A percentile compares a stretch with the other conserved stretches of the same genome.
phyloP scores from a whole-genome alignment of 2,888 invertebrate genomes.

The Teleogryllus oceanicus region DNA sequence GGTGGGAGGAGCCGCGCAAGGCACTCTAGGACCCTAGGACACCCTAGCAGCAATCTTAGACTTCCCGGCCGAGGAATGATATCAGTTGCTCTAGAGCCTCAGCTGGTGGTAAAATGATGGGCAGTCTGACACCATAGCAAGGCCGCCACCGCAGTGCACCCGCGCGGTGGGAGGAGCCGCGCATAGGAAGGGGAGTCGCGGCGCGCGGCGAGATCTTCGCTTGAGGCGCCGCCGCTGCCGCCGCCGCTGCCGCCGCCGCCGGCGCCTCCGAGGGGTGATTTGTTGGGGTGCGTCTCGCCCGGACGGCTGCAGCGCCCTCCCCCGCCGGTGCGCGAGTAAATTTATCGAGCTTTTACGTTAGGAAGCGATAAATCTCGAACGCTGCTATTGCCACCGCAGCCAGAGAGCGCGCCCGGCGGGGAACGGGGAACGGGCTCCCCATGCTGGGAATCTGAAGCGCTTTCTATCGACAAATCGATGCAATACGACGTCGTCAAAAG shows the following conservation, averaged over 20 bases:
- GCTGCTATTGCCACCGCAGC: background rate
- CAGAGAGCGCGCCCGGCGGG: background rate
- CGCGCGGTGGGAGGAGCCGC: no score
- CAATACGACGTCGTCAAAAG: background rate
- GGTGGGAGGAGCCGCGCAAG: no score
- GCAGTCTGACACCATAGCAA: no score
- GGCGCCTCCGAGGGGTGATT: background rate
- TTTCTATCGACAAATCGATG: background rate
- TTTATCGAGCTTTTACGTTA: conserved; percentile 18
- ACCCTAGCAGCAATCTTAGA: no score
- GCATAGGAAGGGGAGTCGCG: no score
- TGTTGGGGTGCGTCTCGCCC: conserved; percentile 18
- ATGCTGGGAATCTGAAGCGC: background rate
- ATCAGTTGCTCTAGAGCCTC: no score
- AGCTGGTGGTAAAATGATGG: no score
- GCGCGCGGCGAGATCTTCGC: background rate
- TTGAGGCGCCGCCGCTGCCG: no score
- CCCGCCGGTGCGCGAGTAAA: background rate
- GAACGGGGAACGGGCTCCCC: background rate
- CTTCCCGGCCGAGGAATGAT: no score
- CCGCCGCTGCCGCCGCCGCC: no score
- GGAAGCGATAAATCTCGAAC: background rate
- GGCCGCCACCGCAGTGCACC: no score
- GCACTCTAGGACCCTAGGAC: no score
- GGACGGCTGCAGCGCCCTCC: background rate